A percentile compares a stretch with the other conserved stretches of the same genome.
Conservation (phyloP, 2,113 vertebrate genomes). For the Typhlomys cinereus region DNA sequence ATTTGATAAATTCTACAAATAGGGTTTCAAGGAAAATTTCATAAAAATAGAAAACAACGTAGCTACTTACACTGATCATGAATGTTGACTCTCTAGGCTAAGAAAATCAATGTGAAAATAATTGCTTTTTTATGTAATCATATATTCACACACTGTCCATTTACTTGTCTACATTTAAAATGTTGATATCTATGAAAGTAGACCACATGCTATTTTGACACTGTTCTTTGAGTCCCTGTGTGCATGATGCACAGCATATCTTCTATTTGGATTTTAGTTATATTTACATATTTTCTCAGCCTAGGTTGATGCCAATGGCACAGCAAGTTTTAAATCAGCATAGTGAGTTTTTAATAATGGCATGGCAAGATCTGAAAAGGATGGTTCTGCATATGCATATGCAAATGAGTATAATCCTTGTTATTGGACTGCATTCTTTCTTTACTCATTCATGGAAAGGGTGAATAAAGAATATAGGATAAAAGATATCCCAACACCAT, state of each 20-base stretch:
- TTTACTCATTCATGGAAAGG: neutral
- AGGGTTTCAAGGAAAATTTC: neutral
- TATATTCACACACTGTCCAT: neutral
- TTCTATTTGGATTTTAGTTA: neutral
- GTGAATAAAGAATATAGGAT: neutral
- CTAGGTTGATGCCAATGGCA: neutral
- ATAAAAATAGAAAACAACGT: neutral
- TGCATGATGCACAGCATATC: neutral
- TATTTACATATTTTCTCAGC: neutral
- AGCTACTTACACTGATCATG: neutral
- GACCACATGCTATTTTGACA: neutral
- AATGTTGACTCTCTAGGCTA: neutral
- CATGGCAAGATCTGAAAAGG: neutral
- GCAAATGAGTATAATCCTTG: neutral
- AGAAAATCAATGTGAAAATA: neutral
- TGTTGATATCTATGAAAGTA: neutral
- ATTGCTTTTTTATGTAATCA: neutral
- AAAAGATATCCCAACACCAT: neutral
- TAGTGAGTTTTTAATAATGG: neutral
- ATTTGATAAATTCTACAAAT: neutral
- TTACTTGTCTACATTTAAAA: neutral
- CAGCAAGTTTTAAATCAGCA: neutral
- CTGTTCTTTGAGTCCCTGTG: neutral
- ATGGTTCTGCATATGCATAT: no score
- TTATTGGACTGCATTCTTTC: neutral